phyloP scores from a whole-genome alignment of 2,888 invertebrate genomes.

The Pristionchus entomophagus region DNA sequence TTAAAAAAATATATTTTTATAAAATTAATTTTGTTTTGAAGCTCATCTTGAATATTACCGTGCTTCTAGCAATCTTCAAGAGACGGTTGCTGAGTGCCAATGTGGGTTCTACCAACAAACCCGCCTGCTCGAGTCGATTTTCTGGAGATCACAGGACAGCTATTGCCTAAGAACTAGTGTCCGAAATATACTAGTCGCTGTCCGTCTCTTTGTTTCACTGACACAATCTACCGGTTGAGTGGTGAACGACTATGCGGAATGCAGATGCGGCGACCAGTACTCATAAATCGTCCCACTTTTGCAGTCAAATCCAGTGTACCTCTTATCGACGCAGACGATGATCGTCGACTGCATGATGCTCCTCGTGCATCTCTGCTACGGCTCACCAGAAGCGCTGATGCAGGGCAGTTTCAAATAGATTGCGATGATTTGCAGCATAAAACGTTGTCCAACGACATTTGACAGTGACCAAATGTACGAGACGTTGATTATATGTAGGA shows the following conservation, averaged over 20 bases:
- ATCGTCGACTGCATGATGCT: neutral
- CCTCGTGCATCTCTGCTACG: neutral
- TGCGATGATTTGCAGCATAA: neutral
- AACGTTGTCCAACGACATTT: no score
- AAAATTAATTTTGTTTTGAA: neutral
- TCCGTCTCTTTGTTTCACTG: no score
- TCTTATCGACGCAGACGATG: neutral
- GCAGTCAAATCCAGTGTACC: constrained; percentile 30
- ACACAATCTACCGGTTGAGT: no score
- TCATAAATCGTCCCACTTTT: no score
- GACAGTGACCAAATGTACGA: no score
- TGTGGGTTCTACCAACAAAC: neutral
- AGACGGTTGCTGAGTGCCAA: neutral
- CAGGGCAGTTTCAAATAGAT: neutral
- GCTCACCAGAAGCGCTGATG: neutral
- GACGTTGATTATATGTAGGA: no score
- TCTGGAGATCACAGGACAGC: no score
- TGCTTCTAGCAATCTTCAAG: neutral
- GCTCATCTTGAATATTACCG: neutral
- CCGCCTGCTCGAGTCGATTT: neutral
- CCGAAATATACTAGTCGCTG: neutral
- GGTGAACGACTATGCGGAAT: no score
- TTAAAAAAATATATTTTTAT: no score
- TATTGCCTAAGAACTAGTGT: no score
- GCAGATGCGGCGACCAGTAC: no score